These are phyloP conservation scores for Charanyca ferruginea DNA, from an alignment of 2,888 invertebrate genomes.

Conservation along the genomic window DNA sequence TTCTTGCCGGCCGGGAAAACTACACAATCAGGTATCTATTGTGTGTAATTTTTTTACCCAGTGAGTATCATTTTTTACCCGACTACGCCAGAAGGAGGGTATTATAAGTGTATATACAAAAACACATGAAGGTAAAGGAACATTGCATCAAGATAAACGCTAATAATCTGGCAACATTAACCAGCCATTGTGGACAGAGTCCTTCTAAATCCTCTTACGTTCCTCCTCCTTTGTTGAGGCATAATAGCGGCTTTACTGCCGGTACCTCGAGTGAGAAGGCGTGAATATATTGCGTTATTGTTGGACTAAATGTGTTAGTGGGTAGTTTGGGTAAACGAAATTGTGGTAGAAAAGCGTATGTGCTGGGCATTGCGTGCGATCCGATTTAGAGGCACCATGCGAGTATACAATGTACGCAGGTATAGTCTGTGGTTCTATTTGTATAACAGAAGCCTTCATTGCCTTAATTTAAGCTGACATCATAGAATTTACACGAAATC, in stretches of 20 bases:
- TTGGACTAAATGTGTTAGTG: constrained; percentile 21
- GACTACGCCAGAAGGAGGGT: no score
- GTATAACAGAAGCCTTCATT: no score
- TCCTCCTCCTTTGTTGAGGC: constrained; percentile 49
- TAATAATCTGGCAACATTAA: constrained; percentile 36
- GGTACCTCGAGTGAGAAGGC: constrained; percentile 26
- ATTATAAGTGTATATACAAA: no score
- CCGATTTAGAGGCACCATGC: neutral
- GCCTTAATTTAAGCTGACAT: neutral
- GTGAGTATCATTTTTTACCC: no score
- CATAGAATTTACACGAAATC: no score
- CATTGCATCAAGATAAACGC: constrained; percentile 22
- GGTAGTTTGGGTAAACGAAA: constrained; percentile 12
- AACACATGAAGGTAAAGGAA: neutral
- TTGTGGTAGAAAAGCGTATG: neutral
- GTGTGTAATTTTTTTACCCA: no score
- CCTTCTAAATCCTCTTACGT: constrained; percentile 60
- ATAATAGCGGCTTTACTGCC: constrained; percentile 49
- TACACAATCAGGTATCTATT: no score
- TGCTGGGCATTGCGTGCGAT: neutral
- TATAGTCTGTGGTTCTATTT: neutral
- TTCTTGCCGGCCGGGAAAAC: no score
- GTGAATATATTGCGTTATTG: constrained; percentile 52
- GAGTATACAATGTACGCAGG: neutral
- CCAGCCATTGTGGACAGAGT: constrained; percentile 28